phyloP scores from a whole-genome alignment of 2,797 vertebrate species.

The Anguilla anguilla region DNA sequence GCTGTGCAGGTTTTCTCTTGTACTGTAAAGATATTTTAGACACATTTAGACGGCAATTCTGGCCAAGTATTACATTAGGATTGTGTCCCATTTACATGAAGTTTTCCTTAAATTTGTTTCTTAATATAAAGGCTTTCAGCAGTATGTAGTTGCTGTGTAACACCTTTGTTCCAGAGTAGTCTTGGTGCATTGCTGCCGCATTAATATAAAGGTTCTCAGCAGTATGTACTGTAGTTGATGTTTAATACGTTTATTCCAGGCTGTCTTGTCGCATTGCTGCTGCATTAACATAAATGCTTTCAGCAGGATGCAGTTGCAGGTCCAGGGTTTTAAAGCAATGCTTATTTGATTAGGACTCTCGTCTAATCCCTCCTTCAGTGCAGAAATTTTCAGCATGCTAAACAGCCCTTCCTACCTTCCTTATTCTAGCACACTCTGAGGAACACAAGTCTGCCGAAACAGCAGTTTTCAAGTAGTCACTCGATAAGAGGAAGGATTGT shows the following conservation, averaged over 20 bases:
- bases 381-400: not conserved
- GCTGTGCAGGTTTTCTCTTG: not conserved
- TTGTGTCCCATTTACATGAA: not conserved
- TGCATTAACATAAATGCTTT: not conserved
- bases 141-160: too few relatives aligned
- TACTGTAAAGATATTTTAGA: not conserved
- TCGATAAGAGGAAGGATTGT: conserved; percentile 4
- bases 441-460: not conserved
- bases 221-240: too few relatives aligned
- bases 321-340: not conserved
- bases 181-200: not conserved
- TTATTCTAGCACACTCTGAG: not conserved
- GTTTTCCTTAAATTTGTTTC: not conserved
- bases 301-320: not conserved
- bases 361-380: not conserved
- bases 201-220: too few relatives aligned
- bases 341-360: not conserved
- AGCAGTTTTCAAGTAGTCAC: not conserved
- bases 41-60: not conserved
- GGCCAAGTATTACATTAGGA: not conserved
- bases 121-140: too few relatives aligned
- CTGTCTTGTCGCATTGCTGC: too few relatives aligned
- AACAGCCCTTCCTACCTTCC: not conserved
- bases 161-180: too few relatives aligned
- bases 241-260: too few relatives aligned